phyloP scores from a whole-genome alignment of 1,140 invertebrate species.

The Danaus melanippus region DNA sequence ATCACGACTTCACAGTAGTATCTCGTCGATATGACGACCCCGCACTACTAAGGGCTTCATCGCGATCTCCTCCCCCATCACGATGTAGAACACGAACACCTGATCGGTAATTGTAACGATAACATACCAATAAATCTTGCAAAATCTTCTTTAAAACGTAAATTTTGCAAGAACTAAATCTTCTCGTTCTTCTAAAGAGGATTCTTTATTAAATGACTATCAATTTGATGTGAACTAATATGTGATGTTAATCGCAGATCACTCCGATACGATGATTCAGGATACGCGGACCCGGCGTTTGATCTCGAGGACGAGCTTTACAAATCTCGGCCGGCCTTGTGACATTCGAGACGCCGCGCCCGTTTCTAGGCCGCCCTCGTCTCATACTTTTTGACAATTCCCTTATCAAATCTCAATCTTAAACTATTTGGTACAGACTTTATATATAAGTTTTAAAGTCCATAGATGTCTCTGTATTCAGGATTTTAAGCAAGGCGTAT shows the following conservation, averaged over 20 bases:
- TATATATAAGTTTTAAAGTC: too few relatives aligned
- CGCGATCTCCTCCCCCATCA: constrained; percentile 69
- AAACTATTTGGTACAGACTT: too few relatives aligned
- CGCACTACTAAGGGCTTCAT: constrained; percentile 69
- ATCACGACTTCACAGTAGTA: constrained; percentile 83
- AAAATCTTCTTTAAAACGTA: background rate
- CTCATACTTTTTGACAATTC: too few relatives aligned
- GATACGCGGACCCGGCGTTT: constrained; percentile 73
- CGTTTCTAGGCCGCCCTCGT: constrained; percentile 40
- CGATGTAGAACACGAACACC: constrained; percentile 72
- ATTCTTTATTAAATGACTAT: too few relatives aligned
- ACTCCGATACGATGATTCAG: constrained; percentile 74
- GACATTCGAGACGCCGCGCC: constrained; percentile 58
- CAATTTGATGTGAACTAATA: too few relatives aligned
- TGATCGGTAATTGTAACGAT: constrained; percentile 49
- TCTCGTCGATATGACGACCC: constrained; percentile 81
- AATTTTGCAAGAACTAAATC: background rate
- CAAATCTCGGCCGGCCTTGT: constrained; percentile 63
- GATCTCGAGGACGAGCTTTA: constrained; percentile 74
- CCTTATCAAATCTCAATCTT: too few relatives aligned
- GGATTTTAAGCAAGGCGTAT: too few relatives aligned
- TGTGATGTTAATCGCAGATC: constrained; percentile 43
- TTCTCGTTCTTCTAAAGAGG: background rate
- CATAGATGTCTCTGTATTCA: too few relatives aligned
- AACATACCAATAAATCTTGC: background rate